Percentiles rank a stretch among this genome's conserved stretches.
Evolutionary conservation across 2,888 invertebrate species (phyloP).

Genomic region (Apotomis turbidana): DNA sequence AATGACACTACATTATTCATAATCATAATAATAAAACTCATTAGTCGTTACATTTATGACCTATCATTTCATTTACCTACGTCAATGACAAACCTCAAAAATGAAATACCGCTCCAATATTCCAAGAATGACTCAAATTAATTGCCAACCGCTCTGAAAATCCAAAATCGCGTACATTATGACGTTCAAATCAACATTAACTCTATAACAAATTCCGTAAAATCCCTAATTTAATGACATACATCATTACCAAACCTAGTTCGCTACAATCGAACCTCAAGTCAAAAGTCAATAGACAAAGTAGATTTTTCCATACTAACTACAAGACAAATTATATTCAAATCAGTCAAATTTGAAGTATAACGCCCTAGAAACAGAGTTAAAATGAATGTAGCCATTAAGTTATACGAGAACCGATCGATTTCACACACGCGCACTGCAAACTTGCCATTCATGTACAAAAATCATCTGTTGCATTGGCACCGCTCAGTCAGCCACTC

Average conservation of each 20-base stretch:
- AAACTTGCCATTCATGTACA: conserved; percentile 57
- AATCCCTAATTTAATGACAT: conserved; percentile 3
- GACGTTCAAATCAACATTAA: not conserved
- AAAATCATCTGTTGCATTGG: conserved; percentile 75
- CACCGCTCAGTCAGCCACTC: conserved; percentile 73
- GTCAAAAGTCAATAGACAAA: no score
- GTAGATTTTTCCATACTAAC: conserved; percentile 4
- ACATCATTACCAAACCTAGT: conserved; percentile 7
- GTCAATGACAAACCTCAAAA: not conserved
- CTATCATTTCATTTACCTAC: not conserved
- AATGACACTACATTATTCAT: not conserved
- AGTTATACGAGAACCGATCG: conserved; percentile 61
- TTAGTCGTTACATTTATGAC: not conserved
- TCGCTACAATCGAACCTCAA: not conserved
- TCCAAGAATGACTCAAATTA: not conserved
- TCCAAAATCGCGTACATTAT: not conserved
- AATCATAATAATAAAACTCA: not conserved
- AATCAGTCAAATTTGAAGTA: not conserved
- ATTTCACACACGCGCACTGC: conserved; percentile 72
- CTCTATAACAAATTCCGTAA: not conserved
- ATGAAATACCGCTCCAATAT: not conserved
- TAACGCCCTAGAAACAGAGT: not conserved
- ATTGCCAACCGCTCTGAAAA: conserved; percentile 7
- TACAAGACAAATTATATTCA: not conserved
- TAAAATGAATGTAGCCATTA: conserved; percentile 20